phyloP scores from a whole-genome alignment of 2,888 invertebrate genomes.

The Chloroclystis v-ata region DNA sequence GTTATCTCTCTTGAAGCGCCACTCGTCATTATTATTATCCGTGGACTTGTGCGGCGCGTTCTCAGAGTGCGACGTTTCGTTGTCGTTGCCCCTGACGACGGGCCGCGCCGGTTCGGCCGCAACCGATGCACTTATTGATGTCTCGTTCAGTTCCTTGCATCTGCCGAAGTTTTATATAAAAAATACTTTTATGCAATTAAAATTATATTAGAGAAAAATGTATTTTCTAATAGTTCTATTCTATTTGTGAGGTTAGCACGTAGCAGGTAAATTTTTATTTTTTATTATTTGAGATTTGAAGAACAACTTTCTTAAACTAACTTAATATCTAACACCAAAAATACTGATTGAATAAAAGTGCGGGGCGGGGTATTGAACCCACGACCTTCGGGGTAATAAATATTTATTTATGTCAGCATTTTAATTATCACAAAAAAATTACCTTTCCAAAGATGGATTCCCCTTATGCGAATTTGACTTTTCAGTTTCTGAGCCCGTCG shows the following conservation, averaged over 20 bases:
- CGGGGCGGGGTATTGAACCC: too few species aligned
- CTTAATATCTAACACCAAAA: too few species aligned
- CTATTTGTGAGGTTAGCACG: too few species aligned
- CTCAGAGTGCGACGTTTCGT: slow-evolving; percentile 59
- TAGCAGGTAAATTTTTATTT: too few species aligned
- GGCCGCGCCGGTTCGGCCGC: slow-evolving; percentile 44
- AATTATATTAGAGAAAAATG: too few species aligned
- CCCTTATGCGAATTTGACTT: slow-evolving; percentile 85
- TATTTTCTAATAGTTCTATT: too few species aligned
- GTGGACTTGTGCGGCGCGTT: slow-evolving; percentile 49
- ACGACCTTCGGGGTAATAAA: too few species aligned
- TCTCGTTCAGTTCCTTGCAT: slow-evolving; percentile 64
- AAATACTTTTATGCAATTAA: too few species aligned
- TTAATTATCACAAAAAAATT: slow-evolving; percentile 4
- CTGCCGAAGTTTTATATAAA: slow-evolving; percentile 37
- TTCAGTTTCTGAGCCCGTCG: slow-evolving; percentile 88
- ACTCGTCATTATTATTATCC: slow-evolving; percentile 64
- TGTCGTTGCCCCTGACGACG: slow-evolving; percentile 50
- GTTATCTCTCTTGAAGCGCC: slow-evolving; percentile 52
- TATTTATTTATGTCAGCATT: too few species aligned
- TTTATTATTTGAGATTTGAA: too few species aligned
- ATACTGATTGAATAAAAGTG: too few species aligned
- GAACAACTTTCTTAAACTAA: too few species aligned
- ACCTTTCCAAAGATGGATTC: slow-evolving; percentile 72
- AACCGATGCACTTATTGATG: slow-evolving; percentile 47